phyloP scores from a whole-genome alignment of 2,113 vertebrate species.

The Pao palembangensis region DNA sequence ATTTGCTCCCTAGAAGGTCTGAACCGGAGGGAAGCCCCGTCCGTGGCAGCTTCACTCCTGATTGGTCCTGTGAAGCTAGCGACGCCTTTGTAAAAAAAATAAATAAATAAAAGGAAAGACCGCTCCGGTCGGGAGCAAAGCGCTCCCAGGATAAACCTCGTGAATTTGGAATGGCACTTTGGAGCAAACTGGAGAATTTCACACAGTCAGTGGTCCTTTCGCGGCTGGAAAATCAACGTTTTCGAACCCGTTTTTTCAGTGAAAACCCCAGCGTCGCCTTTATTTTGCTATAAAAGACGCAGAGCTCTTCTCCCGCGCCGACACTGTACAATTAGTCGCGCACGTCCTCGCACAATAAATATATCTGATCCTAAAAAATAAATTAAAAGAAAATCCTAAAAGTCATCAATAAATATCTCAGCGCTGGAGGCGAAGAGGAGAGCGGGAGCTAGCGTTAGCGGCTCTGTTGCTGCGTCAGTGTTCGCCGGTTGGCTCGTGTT shows the following conservation, averaged over 20 bases:
- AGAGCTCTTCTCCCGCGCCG: constrained; percentile 16
- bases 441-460: background rate
- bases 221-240: background rate
- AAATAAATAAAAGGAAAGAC: too few relatives aligned
- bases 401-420: constrained; percentile 60
- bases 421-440: constrained; percentile 13
- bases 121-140: background rate
- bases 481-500: too few relatives aligned
- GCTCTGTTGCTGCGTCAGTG: too few relatives aligned
- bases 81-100: too few relatives aligned
- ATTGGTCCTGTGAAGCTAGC: background rate
- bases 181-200: background rate
- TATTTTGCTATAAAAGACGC: background rate
- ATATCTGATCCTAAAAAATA: constrained; percentile 51
- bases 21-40: too few relatives aligned
- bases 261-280: background rate
- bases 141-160: background rate
- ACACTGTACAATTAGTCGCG: constrained; percentile 19
- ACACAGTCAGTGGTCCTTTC: constrained; percentile 8
- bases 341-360: constrained; percentile 62
- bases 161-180: background rate
- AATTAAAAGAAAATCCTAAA: constrained; percentile 46
- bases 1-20: too few relatives aligned
- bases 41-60: background rate
- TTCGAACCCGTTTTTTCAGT: background rate